These are phyloP conservation scores for Zaprionus inermis DNA, from an alignment of 1,140 invertebrate species.

Conservation along the genomic window DNA sequence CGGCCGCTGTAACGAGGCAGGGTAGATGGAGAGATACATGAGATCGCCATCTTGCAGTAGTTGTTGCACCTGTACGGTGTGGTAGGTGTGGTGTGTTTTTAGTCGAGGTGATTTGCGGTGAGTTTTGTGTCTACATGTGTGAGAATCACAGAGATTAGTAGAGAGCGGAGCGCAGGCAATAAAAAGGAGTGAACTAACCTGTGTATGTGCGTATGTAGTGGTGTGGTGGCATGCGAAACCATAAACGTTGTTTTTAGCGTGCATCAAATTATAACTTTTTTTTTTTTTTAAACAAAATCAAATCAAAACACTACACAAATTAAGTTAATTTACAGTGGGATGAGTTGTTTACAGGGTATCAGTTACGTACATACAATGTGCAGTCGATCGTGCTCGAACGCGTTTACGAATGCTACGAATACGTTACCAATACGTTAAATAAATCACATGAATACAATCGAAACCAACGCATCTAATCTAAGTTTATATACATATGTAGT, in stretches of 20 bases:
- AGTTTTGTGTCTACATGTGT: slow-evolving; percentile 29
- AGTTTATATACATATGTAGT: neutral
- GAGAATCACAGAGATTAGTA: slow-evolving; percentile 41
- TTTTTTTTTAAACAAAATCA: neutral
- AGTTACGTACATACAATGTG: neutral
- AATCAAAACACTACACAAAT: neutral
- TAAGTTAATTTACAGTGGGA: neutral
- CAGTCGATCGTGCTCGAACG: neutral
- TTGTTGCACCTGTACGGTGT: slow-evolving; percentile 6
- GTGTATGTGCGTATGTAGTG: slow-evolving; percentile 24
- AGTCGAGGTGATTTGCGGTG: slow-evolving; percentile 11
- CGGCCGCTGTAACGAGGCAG: slow-evolving; percentile 65
- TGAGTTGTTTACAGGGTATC: slow-evolving; percentile 2
- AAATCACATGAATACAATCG: slow-evolving; percentile 3
- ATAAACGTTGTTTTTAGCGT: slow-evolving; percentile 12
- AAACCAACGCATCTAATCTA: slow-evolving; percentile 9
- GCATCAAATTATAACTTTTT: slow-evolving; percentile 6
- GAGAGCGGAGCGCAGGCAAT: slow-evolving; percentile 6
- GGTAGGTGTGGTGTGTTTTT: slow-evolving; percentile 3
- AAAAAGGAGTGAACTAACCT: slow-evolving; percentile 30
- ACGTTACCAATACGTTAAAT: slow-evolving; percentile 10
- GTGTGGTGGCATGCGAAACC: slow-evolving; percentile 20
- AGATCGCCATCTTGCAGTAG: slow-evolving; percentile 19
- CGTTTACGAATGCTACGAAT: slow-evolving; percentile 1
- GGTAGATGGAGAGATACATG: slow-evolving; percentile 11